Base-by-base conservation (phyloP, 2,888 invertebrate genomes). In the Ophioninae sp. region DNA sequence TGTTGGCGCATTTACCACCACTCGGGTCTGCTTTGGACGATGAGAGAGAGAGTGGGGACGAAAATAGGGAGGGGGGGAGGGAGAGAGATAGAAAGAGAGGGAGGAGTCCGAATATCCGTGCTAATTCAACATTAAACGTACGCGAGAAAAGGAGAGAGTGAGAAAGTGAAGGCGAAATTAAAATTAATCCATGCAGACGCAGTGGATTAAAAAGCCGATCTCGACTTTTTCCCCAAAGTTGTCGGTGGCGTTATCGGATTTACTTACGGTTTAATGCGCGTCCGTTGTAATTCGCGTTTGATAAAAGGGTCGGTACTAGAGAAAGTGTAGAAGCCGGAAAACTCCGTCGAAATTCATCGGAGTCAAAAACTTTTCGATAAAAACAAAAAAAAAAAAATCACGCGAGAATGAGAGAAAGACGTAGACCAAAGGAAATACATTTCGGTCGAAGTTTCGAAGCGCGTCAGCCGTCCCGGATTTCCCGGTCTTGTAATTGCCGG, bases 71-170 rank as follows among this genome's bases (percentile, higher is more conserved):
- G 41, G n/a, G 21, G 37, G 64, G 37, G 44, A 68, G 68, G 20
- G 37, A 64, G 39, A 30, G 62, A 62, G 21, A 62, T 23, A 62
- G 62, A 23, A 13, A 62, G 30, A 10, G 39, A 41, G 21, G 20
- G 17, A 39, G 65, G 1, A 69, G 79, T 72, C 76, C 57, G 67
- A 70, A 72, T 23, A 56, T 17, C 59, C 73, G 13, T 20, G 77
- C 65, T 81, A 85, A 83, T 78, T 69, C 78, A 23, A 76, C 75
- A 81, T 81, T 85, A 72, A 85, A 78, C 67, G 57, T 56, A 83
- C 56, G 39, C 37, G 59, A 69, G 30, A 78, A 78, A 2, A 56
- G 75, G 50, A 77, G 61, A 76, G 72, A n/a, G 61, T 37, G 39
- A 68, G 50, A 44, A 62, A 39, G 37, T n/a, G 8, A 21, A 39